Evolutionary conservation across 2,113 vertebrate species (phyloP).

Genomic region (Riparia riparia): DNA sequence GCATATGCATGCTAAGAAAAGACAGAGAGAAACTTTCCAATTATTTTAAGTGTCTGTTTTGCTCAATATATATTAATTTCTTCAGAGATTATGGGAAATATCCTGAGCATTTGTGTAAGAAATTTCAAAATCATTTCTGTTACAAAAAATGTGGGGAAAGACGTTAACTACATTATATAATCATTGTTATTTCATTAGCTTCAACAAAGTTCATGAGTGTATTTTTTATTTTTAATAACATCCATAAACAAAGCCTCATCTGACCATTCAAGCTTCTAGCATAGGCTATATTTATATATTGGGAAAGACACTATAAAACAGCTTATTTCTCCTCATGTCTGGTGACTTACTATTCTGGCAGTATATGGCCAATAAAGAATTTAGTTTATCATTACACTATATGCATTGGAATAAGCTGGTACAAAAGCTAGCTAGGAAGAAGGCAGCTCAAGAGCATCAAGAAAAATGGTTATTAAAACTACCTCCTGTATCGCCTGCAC

Average conservation of each 20-base stretch:
- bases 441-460: not conserved
- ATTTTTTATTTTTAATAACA: not conserved
- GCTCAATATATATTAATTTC: not conserved
- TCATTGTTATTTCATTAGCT: not conserved
- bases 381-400: not conserved
- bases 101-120: not conserved
- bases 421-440: not conserved
- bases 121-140: not conserved
- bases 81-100: not conserved
- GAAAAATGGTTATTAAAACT: not conserved
- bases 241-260: not conserved
- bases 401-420: not conserved
- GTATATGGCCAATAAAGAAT: not conserved
- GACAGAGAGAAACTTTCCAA: not conserved
- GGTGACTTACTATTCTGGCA: not conserved
- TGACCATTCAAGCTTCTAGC: not conserved
- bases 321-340: not conserved
- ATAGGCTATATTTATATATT: not conserved
- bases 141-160: not conserved
- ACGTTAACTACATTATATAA: not conserved
- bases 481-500: not conserved
- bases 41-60: not conserved
- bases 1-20: slow-evolving; percentile 92
- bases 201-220: not conserved
- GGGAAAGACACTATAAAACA: not conserved